Evolutionary conservation across 2,797 vertebrate genomes (phyloP), one percentile per base, ranked within the genome.

Genomic region (Alosa sapidissima): DNA sequence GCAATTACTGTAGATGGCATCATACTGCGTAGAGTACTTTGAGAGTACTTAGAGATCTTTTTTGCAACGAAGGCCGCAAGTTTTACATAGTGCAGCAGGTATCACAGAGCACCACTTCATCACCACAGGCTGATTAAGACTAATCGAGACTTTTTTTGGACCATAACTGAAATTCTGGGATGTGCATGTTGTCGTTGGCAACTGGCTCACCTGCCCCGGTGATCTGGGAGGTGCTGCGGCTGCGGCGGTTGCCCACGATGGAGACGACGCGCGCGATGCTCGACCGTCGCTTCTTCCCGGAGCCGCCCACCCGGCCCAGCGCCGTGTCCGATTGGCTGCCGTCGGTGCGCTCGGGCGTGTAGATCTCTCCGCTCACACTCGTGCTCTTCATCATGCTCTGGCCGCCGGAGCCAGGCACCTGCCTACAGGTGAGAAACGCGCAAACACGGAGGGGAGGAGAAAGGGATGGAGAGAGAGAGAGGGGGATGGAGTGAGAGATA

Each of bases 301-400:
- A 95, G 47, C 95, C 95, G 58, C 97, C 96, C 84, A 99, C 95
- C 0, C 93, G 97, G 65, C 98, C 98, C 92, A 99, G 96, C 6
- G 98, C 98, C 0, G 98, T 99, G 94, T 99, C 98, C 0, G 98
- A 99, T 89, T 99, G 98, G 92, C 98, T 99, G 91, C 98, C 98
- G 0, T 99, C 98, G 5, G 96, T 98, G 89, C 96, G 97, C 91
- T 99, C 98, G 92, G 97, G 94, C 16, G 95, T 95, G 92, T 98
- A 99, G 82, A 99, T 98, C 92, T 99, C 97, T 41, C 97, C 97
- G 68, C 97, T 98, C 89, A 98, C 95, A 49, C 98, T 99, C 93
- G 97, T 98, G 96, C 98, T 99, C 95, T 99, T 99, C 84, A 94
- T 94, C 95, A 99, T 97, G 92, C 88, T 96, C 93, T 96, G 97